Conservation (phyloP, 2,888 invertebrate species). For the Apodemia mormo region DNA sequence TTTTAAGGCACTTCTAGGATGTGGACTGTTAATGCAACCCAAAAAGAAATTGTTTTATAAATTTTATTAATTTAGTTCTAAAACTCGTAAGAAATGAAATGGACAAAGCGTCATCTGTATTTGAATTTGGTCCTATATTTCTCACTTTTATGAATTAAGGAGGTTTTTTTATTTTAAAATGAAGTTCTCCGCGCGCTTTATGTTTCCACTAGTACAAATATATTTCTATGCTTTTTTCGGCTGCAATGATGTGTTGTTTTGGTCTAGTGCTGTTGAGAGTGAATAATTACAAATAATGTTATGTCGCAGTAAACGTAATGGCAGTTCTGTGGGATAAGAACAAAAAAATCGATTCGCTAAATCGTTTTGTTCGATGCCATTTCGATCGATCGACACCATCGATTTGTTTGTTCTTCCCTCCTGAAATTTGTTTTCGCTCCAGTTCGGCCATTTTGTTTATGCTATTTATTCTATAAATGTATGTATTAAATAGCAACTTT, state of each 20-base stretch:
- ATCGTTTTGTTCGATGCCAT: not conserved
- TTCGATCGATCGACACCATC: not conserved
- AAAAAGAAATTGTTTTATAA: too few species aligned
- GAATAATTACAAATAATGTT: not conserved
- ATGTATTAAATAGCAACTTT: not conserved
- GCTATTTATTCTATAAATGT: not conserved
- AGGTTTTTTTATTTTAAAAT: too few species aligned
- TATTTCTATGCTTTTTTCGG: too few species aligned
- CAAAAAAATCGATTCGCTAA: not conserved
- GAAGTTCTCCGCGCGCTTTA: too few species aligned
- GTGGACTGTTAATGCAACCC: too few species aligned
- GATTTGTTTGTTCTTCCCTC: not conserved
- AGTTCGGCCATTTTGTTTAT: constrained; percentile 1
- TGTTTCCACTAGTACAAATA: too few species aligned
- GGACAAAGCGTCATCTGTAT: too few species aligned
- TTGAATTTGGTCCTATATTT: too few species aligned
- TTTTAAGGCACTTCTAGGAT: too few species aligned
- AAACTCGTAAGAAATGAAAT: too few species aligned
- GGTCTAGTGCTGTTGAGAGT: not conserved
- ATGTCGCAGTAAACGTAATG: not conserved
- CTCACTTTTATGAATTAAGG: too few species aligned
- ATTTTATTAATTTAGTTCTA: too few species aligned
- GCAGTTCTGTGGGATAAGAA: not conserved
- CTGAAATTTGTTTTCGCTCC: not conserved
- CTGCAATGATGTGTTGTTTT: not conserved